phyloP scores from a whole-genome alignment of 2,797 vertebrate species.

The Tenualosa thibaudeaui region DNA sequence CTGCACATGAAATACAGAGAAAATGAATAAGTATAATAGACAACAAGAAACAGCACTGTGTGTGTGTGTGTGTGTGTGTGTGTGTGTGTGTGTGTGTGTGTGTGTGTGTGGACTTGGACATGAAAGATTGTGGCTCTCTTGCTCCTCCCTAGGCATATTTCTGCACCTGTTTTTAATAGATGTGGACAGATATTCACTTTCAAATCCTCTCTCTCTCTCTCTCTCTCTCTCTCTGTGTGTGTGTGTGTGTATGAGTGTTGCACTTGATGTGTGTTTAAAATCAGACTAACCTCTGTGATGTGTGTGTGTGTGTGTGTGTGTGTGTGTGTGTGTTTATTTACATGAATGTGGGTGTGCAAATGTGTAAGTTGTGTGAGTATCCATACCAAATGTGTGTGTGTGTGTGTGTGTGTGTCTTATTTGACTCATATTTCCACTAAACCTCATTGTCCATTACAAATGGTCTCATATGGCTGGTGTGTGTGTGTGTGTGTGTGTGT shows the following conservation, averaged over 20 bases:
- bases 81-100: too few species aligned
- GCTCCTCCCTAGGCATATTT: background rate
- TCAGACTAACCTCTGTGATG: background rate
- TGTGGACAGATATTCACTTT: background rate
- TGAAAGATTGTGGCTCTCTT: background rate
- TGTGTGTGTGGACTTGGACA: too few species aligned
- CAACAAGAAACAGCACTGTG: background rate
- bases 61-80: too few species aligned
- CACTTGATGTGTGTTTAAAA: background rate
- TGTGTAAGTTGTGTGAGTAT: background rate
- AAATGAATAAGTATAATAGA: too few species aligned
- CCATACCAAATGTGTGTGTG: background rate
- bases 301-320: background rate
- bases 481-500: too few species aligned
- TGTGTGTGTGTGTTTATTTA: background rate
- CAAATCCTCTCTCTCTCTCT: background rate
- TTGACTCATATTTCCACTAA: conserved; percentile 38
- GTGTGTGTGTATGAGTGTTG: background rate
- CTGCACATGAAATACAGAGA: too few species aligned
- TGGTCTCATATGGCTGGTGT: conserved; percentile 50
- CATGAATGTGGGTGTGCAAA: background rate
- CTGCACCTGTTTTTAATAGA: conserved; percentile 4
- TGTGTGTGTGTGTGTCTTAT: conserved; percentile 5
- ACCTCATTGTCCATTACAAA: conserved; percentile 55
- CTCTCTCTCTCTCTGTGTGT: background rate